Base-by-base conservation (phyloP, 2,797 vertebrate genomes). In the Denticeps clupeoides region DNA sequence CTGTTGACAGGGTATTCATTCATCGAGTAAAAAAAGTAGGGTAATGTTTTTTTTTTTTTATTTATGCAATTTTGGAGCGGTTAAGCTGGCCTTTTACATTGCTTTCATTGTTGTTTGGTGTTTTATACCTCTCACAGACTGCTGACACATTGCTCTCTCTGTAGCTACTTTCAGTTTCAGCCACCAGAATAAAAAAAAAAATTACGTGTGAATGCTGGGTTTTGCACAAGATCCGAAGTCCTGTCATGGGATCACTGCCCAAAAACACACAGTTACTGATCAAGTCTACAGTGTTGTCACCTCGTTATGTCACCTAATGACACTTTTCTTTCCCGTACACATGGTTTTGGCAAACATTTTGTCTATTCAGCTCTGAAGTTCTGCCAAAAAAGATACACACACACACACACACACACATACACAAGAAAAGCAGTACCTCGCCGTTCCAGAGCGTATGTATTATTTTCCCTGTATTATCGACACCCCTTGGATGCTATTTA, bases 1-100 rank as follows among this genome's bases (percentile, higher is more conserved):
- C 27, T 4, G 18, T 54, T 28, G 12, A 33, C 48, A 38, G 35
- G 35, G 35, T 38, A 38, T 35, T 38, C 35, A 38, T 38, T n/a
- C n/a, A 21, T 38, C 35, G n/a, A n/a, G 19, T 38, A 12, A 38
- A 38, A 38, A 38, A 18, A 38, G 9, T 38, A 38, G 35, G 35
- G 35, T 38, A 16, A 29, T 38, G 38, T 38, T 38, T 21, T 35
- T 38, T 38, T 21, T 38, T 35, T 18, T 38, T 38, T 38, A 38
- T 38, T 35, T 38, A 38, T 38, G 35, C 21, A 21, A 38, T 38
- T 38, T 38, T 38, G 18, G 38, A 38, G 35, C 35, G 38, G 35
- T 38, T 38, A 38, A 19, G 35, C 35, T 38, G 38, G 18, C 16
- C 16, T 38, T 21, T 21, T 25, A 24, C 35, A 38, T 38, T 19